A percentile compares a stretch with the other conserved stretches of the same genome.
Conservation (phyloP, 2,888 invertebrate genomes). For the Oscheius sp. region DNA sequence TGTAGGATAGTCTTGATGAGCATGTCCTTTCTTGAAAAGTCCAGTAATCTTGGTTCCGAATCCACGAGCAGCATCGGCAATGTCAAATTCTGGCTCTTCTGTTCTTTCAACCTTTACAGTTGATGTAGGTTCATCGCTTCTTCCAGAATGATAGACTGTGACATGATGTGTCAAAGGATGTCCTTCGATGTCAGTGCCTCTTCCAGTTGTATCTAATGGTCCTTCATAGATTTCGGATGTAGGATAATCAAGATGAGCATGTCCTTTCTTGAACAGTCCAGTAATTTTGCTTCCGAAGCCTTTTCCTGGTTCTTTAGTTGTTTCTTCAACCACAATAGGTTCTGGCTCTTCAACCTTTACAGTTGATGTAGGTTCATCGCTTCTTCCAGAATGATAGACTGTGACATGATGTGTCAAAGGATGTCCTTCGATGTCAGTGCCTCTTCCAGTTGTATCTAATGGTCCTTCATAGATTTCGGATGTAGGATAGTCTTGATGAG, state of each 20-base stretch:
- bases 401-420: conserved; percentile 38
- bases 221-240: conserved; percentile 45
- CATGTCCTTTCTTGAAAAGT: conserved; percentile 43
- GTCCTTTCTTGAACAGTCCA: conserved; percentile 45
- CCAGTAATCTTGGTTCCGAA: conserved; percentile 39
- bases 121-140: background rate
- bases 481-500: conserved; percentile 34
- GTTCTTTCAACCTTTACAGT: conserved; percentile 17
- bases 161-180: conserved; percentile 37
- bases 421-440: conserved; percentile 15
- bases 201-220: conserved; percentile 31
- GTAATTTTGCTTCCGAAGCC: conserved; percentile 43
- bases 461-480: conserved; percentile 36
- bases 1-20: conserved; percentile 46
- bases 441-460: background rate
- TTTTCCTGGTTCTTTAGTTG: no score
- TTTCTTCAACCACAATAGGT: background rate
- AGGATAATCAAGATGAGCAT: conserved; percentile 54
- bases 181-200: conserved; percentile 39
- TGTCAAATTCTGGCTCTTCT: background rate
- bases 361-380: background rate
- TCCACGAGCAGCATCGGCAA: conserved; percentile 11
- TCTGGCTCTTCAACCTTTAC: conserved; percentile 11
- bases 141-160: conserved; percentile 32
- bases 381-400: conserved; percentile 33